phyloP scores from a whole-genome alignment of 2,797 vertebrate species.

The Pipistrellus pipistrellus region DNA sequence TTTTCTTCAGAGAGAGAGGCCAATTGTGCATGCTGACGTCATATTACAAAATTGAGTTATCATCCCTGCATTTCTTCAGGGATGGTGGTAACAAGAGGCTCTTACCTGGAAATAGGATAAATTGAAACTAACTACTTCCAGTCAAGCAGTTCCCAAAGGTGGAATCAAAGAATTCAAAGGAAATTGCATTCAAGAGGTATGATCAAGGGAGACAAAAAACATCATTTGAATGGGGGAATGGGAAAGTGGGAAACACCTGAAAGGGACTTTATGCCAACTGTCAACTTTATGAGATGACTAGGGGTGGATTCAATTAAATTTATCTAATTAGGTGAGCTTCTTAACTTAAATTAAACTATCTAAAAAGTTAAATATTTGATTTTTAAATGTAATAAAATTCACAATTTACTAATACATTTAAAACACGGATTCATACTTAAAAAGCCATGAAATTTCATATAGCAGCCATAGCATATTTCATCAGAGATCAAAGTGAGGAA shows the following conservation, averaged over 20 bases:
- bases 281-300: background rate
- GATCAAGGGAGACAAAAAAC: background rate
- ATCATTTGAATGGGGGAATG: too few relatives aligned
- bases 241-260: too few relatives aligned
- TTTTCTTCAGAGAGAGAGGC: slow-evolving; percentile 13
- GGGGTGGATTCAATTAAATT: background rate
- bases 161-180: background rate
- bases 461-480: background rate
- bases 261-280: background rate
- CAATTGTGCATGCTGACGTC: background rate
- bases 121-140: background rate
- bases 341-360: slow-evolving; percentile 2
- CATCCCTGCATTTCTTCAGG: background rate
- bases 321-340: background rate
- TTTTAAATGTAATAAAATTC: background rate
- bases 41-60: background rate
- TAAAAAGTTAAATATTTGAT: background rate
- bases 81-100: background rate
- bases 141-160: background rate
- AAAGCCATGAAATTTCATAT: background rate
- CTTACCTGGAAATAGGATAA: background rate
- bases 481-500: background rate
- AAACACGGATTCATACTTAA: background rate
- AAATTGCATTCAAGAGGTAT: background rate
- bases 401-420: slow-evolving; percentile 10